Base-by-base conservation (phyloP, 2,113 vertebrate genomes). In the Lutjanus erythropterus region DNA sequence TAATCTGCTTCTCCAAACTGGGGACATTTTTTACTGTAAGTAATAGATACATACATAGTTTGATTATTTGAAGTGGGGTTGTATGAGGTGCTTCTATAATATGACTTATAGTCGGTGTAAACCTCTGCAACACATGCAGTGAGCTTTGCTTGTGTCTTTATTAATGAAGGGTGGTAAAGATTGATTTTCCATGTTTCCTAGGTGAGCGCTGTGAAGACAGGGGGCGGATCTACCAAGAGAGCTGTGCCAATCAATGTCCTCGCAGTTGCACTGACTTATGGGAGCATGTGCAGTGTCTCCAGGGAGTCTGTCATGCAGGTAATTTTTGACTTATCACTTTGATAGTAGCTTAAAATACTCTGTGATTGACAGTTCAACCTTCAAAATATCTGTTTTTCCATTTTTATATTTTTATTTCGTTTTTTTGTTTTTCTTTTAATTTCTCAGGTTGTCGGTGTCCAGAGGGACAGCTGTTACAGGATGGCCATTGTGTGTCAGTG, bases 261-360 rank as follows among this genome's bases (percentile, higher is more conserved):
- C 93, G 96, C 1, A 95, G 94, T 80, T 98, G 97, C 55, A 35
- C 92, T 0, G 96, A 97, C 79, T 92, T 96, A 35, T 98, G 97
- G 97, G 94, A 95, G 5, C 96, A 95, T 0, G 96, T 96, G 21
- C 94, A 97, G 91, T 98, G 97, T 91, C 94, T 97, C 23, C 97
- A 96, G 76, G 96, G 96, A 62, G 72, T 80, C 19, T 98, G 97
- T 91, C 92, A 90, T 31, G 80, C 94, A 82, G 97, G 97, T 97
- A 79, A 12, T 18, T 3, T 21, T 12, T 25, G 8, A 35, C 11
- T 21, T 35, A 4, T 12, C 12, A 39, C 12, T 10, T 21, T 1
- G 61, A 35, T 23, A 27, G 31, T 3, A 55, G 3, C 1, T 41
- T 25, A 12, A 11, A 31, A 9, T 7, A 27, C 31, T 59, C 2